Conservation (phyloP, 2,797 vertebrate genomes). For the Rhodeus uyekii region DNA sequence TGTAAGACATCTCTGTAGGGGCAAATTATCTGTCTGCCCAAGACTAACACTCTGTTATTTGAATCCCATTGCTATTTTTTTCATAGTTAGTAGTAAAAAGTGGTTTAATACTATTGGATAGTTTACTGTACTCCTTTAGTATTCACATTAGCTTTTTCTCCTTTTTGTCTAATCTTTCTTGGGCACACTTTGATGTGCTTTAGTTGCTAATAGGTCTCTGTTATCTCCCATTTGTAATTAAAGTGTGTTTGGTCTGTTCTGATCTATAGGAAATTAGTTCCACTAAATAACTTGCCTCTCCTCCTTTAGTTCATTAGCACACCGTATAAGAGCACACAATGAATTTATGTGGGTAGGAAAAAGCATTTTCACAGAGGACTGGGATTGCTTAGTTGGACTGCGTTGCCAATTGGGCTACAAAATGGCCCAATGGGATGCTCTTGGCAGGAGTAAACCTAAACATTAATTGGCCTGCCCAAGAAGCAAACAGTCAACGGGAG, state of each 20-base stretch:
- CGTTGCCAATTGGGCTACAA: constrained; percentile 40
- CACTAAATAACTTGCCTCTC: constrained; percentile 38
- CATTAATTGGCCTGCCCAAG: constrained; percentile 39
- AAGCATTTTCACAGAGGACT: constrained; percentile 46
- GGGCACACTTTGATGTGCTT: background rate
- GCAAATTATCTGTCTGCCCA: constrained; percentile 30
- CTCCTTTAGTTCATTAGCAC: constrained; percentile 38
- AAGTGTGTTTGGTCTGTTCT: constrained; percentile 2
- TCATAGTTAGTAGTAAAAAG: background rate
- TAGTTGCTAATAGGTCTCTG: background rate
- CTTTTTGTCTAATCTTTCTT: background rate
- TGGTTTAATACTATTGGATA: background rate
- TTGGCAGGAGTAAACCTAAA: constrained; percentile 40
- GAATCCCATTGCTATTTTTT: constrained; percentile 10
- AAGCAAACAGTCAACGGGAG: constrained; percentile 38
- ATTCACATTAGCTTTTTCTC: constrained; percentile 2
- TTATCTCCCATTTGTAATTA: constrained; percentile 26
- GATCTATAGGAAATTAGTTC: constrained; percentile 49
- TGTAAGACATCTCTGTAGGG: constrained; percentile 8
- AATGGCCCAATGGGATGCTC: constrained; percentile 47
- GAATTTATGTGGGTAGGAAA: constrained; percentile 48
- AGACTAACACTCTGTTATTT: constrained; percentile 18
- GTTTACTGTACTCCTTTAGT: background rate
- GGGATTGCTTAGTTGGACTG: constrained; percentile 42
- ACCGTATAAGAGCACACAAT: constrained; percentile 48